phyloP scores from a whole-genome alignment of 2,113 vertebrate species.

The Australoheros scitulus region DNA sequence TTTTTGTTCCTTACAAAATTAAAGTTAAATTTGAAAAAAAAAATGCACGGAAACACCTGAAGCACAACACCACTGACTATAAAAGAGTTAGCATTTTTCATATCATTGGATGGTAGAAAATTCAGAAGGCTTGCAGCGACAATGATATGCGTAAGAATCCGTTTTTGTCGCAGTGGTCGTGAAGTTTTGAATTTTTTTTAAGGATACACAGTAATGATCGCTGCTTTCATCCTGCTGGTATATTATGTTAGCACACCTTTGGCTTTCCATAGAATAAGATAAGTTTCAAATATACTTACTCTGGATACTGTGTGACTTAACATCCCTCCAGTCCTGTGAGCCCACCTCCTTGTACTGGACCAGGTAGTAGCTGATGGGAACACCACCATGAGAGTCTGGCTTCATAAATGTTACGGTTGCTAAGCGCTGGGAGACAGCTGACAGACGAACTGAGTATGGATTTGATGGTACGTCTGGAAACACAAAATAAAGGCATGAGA shows the following conservation, averaged over 20 bases:
- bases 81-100: background rate
- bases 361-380: conserved; percentile 96
- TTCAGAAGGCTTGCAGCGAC: background rate
- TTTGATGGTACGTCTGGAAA: conserved; percentile 92
- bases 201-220: too few relatives aligned
- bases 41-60: background rate
- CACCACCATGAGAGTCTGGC: conserved; percentile 95
- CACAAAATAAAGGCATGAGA: background rate
- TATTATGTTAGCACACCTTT: background rate
- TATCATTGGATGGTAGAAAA: background rate
- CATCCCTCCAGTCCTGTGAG: conserved; percentile 92
- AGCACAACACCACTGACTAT: background rate
- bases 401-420: conserved; percentile 93
- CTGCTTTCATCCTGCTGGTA: background rate
- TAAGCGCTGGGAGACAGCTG: conserved; percentile 90
- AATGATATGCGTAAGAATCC: background rate
- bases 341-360: conserved; percentile 91
- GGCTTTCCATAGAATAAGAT: background rate
- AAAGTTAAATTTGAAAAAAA: background rate
- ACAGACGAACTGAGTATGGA: conserved; percentile 89
- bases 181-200: too few relatives aligned
- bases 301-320: conserved; percentile 93
- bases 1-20: background rate
- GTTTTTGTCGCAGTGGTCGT: background rate
- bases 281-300: conserved; percentile 86